Evolutionary conservation across 2,797 vertebrate species (phyloP), one percentile per base, ranked within the genome.

Genomic region (Lithobates sylvaticus): DNA sequence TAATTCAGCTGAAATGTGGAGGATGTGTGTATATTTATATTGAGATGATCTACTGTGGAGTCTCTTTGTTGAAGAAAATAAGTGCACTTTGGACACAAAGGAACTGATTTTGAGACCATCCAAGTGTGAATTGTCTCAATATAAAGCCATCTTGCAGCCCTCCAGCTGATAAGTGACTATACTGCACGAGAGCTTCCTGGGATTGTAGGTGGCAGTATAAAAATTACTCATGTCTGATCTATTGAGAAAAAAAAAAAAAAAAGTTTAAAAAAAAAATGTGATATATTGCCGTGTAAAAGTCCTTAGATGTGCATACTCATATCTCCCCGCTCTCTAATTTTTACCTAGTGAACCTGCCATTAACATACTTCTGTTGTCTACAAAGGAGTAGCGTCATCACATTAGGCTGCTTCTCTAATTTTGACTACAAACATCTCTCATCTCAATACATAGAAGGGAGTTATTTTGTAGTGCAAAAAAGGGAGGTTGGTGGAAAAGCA

Each of bases 1-100:
- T 23, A 61, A 61, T 61, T 61, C 54, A 61, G 54, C 54, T 61
- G 54, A 61, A 23, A 61, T 77, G 54, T 77, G 54, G 32, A 65
- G 64, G 58, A 18, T n/a, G 64, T 7, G 54, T 13, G 54, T 39
- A 78, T 12, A 64, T 78, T 36, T 65, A 15, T 15, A 34, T n/a
- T 15, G 10, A 78, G 27, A 64, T 78, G 54, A 61, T 61, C 54
- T n/a, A 4, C 54, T 61, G 54, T 61, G 54, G 18, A 61, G 54
- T 7, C 18, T 61, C 54, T 61, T 61, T 61, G 21, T 61, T 61
- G 21, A 61, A 61, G 4, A 29, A 67, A 67, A 67, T 67, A 29
- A 26, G 26, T 29, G 27, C 26, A 29, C 27, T 67, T 29, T 67
- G n/a, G 65, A 26, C 27, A 67, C 65, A 67, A 67, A 67, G 65